phyloP scores from a whole-genome alignment of 2,113 vertebrate genomes.

The Upupa epops region DNA sequence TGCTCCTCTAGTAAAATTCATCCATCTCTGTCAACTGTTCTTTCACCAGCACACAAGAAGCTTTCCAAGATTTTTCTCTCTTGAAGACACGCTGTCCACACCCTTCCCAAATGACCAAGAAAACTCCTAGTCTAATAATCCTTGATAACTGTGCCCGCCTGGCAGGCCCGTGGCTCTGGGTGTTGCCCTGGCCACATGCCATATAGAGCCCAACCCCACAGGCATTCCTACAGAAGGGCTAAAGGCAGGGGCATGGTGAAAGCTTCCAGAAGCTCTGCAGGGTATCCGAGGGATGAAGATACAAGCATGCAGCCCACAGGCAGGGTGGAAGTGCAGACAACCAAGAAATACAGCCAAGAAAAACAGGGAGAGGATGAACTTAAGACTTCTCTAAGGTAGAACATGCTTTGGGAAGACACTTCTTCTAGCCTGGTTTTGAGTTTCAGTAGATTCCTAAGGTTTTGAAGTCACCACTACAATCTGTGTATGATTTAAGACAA shows the following conservation, averaged over 20 bases:
- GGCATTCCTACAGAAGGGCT: background rate
- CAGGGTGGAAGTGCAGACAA: background rate
- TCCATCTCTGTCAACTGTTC: background rate
- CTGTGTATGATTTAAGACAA: background rate
- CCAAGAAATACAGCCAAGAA: background rate
- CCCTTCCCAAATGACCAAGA: background rate
- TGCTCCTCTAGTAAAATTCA: background rate
- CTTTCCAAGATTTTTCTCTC: background rate
- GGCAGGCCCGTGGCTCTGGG: rapidly evolving
- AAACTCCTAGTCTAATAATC: background rate
- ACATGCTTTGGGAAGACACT: background rate
- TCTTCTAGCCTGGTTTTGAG: background rate
- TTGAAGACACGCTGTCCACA: background rate
- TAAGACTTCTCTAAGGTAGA: background rate
- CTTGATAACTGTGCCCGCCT: rapidly evolving
- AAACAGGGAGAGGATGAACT: background rate
- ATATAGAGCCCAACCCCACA: background rate
- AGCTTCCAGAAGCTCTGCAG: rapidly evolving
- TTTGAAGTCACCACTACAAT: background rate
- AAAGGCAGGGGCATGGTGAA: background rate
- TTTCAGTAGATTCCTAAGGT: background rate
- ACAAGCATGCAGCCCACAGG: background rate
- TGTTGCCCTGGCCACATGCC: rapidly evolving
- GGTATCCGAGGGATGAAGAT: background rate
- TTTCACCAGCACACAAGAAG: background rate